A percentile compares a stretch with the other conserved stretches of the same genome.
Conservation (phyloP, 2,797 vertebrate species). For the Cebuella pygmaea region DNA sequence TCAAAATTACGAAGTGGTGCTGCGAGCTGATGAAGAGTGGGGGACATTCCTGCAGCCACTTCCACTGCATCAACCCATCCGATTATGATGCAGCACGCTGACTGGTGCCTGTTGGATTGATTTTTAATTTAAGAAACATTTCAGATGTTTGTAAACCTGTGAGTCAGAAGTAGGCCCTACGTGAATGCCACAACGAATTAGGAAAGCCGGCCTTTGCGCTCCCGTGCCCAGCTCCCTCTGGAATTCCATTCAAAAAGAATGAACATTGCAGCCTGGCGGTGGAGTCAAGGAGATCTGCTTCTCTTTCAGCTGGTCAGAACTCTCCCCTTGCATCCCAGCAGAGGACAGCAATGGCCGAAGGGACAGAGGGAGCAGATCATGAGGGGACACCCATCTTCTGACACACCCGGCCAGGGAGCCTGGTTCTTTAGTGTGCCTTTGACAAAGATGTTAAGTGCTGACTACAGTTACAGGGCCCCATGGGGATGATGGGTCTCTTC, state of each 20-base stretch:
- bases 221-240: slow-evolving; percentile 50
- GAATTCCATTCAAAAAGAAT: slow-evolving; percentile 75
- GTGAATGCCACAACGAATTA: slow-evolving; percentile 74
- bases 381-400: not conserved
- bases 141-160: slow-evolving; percentile 78
- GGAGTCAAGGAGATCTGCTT: slow-evolving; percentile 67
- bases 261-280: slow-evolving; percentile 1
- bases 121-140: slow-evolving; percentile 83
- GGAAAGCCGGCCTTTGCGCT: not conserved
- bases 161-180: slow-evolving; percentile 72
- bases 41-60: not conserved
- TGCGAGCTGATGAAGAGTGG: not conserved
- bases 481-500: not conserved
- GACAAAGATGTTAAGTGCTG: not conserved
- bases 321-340: slow-evolving; percentile 38
- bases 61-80: not conserved
- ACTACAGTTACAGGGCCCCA: no score
- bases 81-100: slow-evolving; percentile 55
- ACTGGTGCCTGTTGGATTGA: slow-evolving; percentile 72
- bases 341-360: slow-evolving; percentile 16
- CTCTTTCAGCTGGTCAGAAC: not conserved
- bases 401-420: not conserved
- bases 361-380: not conserved
- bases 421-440: not conserved
- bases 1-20: not conserved